These are phyloP conservation scores for Platorchestia sp. DNA, from an alignment of 1,140 invertebrate genomes.

Conservation along the genomic window DNA sequence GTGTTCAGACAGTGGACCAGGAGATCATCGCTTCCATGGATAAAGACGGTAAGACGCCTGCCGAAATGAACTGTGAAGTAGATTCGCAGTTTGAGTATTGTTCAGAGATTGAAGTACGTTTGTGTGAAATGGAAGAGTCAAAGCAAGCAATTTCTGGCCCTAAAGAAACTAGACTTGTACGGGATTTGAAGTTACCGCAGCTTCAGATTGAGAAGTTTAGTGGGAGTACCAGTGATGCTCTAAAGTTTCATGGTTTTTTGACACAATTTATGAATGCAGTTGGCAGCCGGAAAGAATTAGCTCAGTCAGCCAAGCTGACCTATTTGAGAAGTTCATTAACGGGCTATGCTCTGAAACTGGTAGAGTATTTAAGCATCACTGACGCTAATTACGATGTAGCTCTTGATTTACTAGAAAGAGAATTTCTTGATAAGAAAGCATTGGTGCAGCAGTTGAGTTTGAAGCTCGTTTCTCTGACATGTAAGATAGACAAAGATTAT, in stretches of 20 bases:
- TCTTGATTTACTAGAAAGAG: neutral
- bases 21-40: no score
- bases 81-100: no score
- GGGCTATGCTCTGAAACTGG: neutral
- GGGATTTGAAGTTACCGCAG: no score
- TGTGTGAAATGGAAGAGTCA: no score
- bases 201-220: no score
- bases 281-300: neutral
- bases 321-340: neutral
- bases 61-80: no score
- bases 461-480: neutral
- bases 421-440: neutral
- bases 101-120: no score
- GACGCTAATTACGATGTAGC: neutral
- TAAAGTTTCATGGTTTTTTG: neutral
- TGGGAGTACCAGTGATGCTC: neutral
- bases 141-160: no score
- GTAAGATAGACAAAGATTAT: neutral
- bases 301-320: neutral
- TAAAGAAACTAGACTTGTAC: no score
- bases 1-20: no score
- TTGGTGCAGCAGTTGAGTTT: neutral
- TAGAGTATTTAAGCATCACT: neutral
- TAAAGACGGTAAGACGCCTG: no score
- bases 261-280: neutral